These are phyloP conservation scores for Petrosia ficiformis DNA, from an alignment of 37 sponge, comb jelly and placozoan species.

Conservation along the genomic window DNA sequence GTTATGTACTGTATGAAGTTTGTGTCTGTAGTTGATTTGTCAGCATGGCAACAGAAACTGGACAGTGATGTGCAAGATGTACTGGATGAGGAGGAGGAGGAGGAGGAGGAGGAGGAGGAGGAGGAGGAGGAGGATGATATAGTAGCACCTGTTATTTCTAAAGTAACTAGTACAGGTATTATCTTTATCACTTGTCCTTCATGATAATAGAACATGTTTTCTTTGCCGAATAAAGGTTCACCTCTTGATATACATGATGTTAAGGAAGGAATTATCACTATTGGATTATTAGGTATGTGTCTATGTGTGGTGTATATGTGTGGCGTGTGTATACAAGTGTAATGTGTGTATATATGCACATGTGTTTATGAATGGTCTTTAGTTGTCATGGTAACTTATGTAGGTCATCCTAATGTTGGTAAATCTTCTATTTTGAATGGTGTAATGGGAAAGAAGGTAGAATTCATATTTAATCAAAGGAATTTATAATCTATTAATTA, in stretches of 20 bases:
- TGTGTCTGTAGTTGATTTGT: conserved; percentile 29
- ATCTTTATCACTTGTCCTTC: background rate
- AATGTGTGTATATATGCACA: too few relatives aligned
- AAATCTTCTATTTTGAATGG: conserved; percentile 96
- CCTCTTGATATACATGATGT: conserved; percentile 11
- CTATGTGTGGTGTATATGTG: background rate
- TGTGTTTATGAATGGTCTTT: background rate
- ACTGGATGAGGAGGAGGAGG: conserved; percentile 10
- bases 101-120: too few relatives aligned
- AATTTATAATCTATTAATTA: background rate
- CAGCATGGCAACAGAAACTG: conserved; percentile 38
- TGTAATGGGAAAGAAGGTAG: conserved; percentile 85
- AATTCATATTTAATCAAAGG: too few relatives aligned
- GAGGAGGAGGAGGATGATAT: too few relatives aligned
- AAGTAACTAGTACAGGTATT: too few relatives aligned
- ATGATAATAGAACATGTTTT: background rate
- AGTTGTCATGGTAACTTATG: background rate
- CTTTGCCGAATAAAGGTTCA: background rate
- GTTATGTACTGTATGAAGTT: background rate
- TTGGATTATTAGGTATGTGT: conserved; percentile 88
- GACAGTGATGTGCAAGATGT: background rate
- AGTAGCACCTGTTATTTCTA: too few relatives aligned
- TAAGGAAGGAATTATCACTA: conserved; percentile 61
- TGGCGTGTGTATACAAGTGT: background rate
- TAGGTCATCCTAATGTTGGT: conserved; percentile 97